These are phyloP conservation scores for Hyaena hyaena DNA, from an alignment of 2,113 vertebrate species.

Conservation along the genomic window DNA sequence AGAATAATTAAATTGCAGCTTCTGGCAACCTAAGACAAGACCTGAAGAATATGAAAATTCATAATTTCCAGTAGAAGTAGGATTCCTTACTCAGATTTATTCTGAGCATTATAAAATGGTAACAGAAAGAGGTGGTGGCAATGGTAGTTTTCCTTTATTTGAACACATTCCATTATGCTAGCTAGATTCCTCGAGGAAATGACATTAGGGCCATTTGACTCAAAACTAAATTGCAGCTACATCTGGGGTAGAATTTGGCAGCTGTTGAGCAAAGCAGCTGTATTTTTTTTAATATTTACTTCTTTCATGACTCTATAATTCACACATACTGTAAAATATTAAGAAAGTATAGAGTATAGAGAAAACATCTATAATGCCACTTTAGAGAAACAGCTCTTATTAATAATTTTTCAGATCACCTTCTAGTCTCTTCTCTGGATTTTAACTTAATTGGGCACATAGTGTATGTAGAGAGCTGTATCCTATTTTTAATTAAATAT, in stretches of 20 bases:
- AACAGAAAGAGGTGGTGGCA: neutral
- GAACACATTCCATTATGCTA: slow-evolving; percentile 10
- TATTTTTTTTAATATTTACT: slow-evolving; percentile 74
- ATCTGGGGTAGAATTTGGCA: slow-evolving; percentile 73
- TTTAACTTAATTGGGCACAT: slow-evolving; percentile 18
- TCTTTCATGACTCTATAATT: slow-evolving; percentile 73
- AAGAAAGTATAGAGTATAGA: slow-evolving; percentile 59
- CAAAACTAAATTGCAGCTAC: slow-evolving; percentile 61
- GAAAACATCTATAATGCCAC: slow-evolving; percentile 57
- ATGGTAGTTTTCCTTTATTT: neutral
- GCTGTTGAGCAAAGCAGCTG: slow-evolving; percentile 70
- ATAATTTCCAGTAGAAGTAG: neutral
- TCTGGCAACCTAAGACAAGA: neutral
- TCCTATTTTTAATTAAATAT: slow-evolving; percentile 45
- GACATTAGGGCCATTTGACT: slow-evolving; percentile 59
- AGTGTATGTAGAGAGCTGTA: neutral
- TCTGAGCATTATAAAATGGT: slow-evolving; percentile 25
- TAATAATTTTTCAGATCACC: slow-evolving; percentile 35
- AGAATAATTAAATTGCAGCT: neutral
- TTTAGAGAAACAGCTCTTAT: slow-evolving; percentile 40
- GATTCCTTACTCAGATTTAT: slow-evolving; percentile 4
- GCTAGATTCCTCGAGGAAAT: slow-evolving; percentile 64
- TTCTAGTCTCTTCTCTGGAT: slow-evolving; percentile 40
- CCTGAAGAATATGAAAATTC: neutral
- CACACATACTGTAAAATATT: slow-evolving; percentile 70